Evolutionary conservation across 92 coral and sea anemone genomes (phyloP), one percentile per base, ranked within the genome.

Genomic region (Montipora capitata): DNA sequence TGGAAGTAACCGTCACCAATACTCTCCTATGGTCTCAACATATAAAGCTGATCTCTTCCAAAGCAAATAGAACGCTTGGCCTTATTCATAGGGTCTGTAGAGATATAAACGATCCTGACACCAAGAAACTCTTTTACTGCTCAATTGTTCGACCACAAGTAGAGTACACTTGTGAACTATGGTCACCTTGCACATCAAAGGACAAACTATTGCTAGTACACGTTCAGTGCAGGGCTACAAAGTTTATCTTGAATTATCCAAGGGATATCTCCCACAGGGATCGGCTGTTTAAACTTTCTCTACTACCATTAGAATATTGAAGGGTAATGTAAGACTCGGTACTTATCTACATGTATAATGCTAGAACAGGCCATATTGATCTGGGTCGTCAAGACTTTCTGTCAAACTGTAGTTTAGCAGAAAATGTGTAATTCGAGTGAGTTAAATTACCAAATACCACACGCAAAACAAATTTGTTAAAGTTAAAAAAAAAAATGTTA

Each of bases 201-300:
- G 79, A 43, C 72, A 81, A 69, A 82, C 56, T 69, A 1, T 65
- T 80, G 68, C 56, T 91, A 7, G 85, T 76, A 81, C 81, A 87
- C 13, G 76, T 91, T 59, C 91, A 80, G 82, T 74, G 76, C 39
- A 40, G 91, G 64, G 89, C 91, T 27, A 88, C 92, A 38, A 92
- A 92, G 58, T 88, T 87, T 59, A 88, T 87, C 1, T 72, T 91
- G 57, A 87, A 87, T 77, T 87, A 87, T 87, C 86, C 94, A 16
- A 88, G 68, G 42, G 82, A 81, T 35, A 52, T 89, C 42, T 81
- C 81, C 75, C 73, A 73, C 49, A 84, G 58, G 76, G 74, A 84
- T 72, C 81, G 80, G 73, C n/a, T 84, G 27, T 41, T 61, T 84
- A 84, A 72, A 84, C 88, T 84, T 73, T n/a, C 52, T 35, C 72